These are phyloP conservation scores for Pagrus major DNA, from an alignment of 2,113 vertebrate genomes.

Conservation along the genomic window DNA sequence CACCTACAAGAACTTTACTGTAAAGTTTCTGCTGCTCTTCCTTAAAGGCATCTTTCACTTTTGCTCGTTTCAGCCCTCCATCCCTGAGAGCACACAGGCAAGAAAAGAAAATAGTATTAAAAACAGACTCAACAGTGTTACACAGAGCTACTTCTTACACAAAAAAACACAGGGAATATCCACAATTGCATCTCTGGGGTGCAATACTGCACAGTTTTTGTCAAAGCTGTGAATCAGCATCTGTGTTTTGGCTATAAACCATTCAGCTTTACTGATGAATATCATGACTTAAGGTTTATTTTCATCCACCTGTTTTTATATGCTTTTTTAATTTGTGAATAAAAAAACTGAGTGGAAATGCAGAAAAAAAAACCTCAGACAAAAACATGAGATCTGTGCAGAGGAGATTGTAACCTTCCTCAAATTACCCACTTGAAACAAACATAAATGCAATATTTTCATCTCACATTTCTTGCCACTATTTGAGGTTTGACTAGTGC, in stretches of 20 bases:
- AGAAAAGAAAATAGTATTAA: background rate
- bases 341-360: background rate
- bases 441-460: background rate
- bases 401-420: background rate
- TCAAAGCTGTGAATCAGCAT: background rate
- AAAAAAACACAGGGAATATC: background rate
- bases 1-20: constrained; percentile 92
- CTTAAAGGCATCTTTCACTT: constrained; percentile 92
- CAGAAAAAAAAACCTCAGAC: background rate
- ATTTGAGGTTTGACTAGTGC: background rate
- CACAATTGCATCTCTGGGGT: background rate
- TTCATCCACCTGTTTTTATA: background rate
- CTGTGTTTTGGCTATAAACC: background rate
- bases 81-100: constrained; percentile 84
- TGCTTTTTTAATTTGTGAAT: background rate
- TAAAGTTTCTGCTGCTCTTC: constrained; percentile 95
- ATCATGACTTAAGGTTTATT: background rate
- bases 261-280: background rate
- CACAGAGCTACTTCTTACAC: background rate
- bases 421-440: background rate
- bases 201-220: background rate
- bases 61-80: constrained; percentile 92
- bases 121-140: background rate
- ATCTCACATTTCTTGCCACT: too few species aligned
- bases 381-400: background rate